A percentile compares a stretch with the other conserved stretches of the same genome.
Conservation (phyloP, 2,888 invertebrate genomes). For the Vanessa cardui region DNA sequence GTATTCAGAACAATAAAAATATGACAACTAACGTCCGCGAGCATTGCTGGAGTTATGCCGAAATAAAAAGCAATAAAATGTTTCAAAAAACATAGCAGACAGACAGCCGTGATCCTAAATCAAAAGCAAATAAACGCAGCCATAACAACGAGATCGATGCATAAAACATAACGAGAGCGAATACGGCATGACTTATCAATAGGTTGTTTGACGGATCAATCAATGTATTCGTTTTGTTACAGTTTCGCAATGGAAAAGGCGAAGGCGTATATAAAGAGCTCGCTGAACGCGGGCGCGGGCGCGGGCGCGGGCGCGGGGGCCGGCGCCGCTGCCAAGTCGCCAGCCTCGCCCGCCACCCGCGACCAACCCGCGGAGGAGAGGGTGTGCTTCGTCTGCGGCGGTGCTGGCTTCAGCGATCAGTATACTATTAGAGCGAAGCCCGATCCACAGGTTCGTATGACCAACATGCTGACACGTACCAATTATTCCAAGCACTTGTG, state of each 20-base stretch:
- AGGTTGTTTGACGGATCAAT: slow-evolving; percentile 7
- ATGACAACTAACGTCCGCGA: neutral
- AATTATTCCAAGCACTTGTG: neutral
- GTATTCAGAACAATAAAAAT: neutral
- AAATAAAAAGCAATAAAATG: neutral
- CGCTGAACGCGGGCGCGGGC: slow-evolving; percentile 83
- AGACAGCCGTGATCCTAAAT: slow-evolving; percentile 11
- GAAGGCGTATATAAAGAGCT: slow-evolving; percentile 88
- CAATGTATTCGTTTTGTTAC: slow-evolving; percentile 34
- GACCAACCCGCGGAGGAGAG: slow-evolving; percentile 75
- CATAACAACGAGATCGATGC: slow-evolving; percentile 2
- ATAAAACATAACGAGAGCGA: slow-evolving; percentile 13
- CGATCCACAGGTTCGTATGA: slow-evolving; percentile 62
- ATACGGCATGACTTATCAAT: slow-evolving; percentile 19
- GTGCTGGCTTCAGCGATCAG: slow-evolving; percentile 86
- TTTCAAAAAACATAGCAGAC: neutral
- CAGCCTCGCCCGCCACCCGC: slow-evolving; percentile 72
- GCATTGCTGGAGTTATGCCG: neutral
- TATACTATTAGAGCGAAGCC: slow-evolving; percentile 84
- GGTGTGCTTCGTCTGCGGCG: slow-evolving; percentile 87
- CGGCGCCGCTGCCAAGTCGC: slow-evolving; percentile 81
- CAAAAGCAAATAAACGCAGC: slow-evolving; percentile 5
- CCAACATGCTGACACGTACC: neutral
- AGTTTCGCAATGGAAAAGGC: slow-evolving; percentile 83
- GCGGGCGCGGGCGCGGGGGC: slow-evolving; percentile 77